Evolutionary conservation across 2,797 vertebrate genomes (phyloP).

Genomic region (Gobio occitaniae): DNA sequence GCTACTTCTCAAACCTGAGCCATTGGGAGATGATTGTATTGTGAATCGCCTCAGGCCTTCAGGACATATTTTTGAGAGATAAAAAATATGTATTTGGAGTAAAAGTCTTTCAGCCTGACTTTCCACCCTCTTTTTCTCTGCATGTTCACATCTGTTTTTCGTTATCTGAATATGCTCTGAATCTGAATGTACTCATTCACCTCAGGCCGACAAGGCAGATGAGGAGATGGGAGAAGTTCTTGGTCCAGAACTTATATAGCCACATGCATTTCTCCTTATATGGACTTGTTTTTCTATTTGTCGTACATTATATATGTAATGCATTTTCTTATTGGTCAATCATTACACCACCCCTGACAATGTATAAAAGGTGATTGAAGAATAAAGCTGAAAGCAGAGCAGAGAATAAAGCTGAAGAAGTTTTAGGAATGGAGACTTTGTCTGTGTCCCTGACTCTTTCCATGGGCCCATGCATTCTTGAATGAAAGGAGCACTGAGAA

Average conservation of each 20-base stretch:
- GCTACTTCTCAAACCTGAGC: slow-evolving; percentile 25
- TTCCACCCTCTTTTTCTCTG: background rate
- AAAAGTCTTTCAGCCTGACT: slow-evolving; percentile 7
- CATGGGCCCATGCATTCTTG: background rate
- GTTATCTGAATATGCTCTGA: background rate
- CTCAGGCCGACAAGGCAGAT: background rate
- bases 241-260: background rate
- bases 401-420: background rate
- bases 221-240: background rate
- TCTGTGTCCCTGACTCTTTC: background rate
- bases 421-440: background rate
- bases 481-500: background rate
- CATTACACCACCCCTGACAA: background rate
- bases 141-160: background rate
- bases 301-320: background rate
- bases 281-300: background rate
- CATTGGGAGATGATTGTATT: slow-evolving; percentile 45
- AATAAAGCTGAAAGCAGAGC: background rate
- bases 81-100: slow-evolving; percentile 47
- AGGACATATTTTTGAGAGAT: slow-evolving; percentile 45
- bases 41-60: slow-evolving; percentile 41
- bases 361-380: background rate
- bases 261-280: background rate
- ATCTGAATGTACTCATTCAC: background rate
- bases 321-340: background rate